Evolutionary conservation across 2,797 vertebrate species (phyloP).

Genomic region (Eurystomus glaucurus): DNA sequence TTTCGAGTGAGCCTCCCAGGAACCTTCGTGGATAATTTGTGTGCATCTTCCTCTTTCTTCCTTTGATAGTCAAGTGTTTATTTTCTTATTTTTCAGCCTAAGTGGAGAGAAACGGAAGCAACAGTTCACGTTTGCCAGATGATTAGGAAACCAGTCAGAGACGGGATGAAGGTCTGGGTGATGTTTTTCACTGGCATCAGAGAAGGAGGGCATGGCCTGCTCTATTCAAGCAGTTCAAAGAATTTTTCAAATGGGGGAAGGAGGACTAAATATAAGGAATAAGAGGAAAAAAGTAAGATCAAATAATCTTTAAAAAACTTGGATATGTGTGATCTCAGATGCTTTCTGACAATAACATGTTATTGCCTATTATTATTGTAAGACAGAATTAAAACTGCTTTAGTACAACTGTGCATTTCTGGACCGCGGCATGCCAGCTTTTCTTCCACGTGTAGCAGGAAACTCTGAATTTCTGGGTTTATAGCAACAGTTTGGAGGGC

Average conservation of each 20-base stretch:
- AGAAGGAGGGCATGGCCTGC: not conserved
- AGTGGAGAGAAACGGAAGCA: not conserved
- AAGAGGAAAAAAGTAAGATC: slow-evolving; percentile 5
- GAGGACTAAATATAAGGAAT: not conserved
- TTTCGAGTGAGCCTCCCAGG: not conserved
- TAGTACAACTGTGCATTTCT: not conserved
- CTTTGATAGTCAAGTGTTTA: slow-evolving; percentile 21
- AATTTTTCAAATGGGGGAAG: not conserved
- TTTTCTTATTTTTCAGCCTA: not conserved
- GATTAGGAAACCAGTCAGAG: slow-evolving; percentile 15
- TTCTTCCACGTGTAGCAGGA: fast-evolving
- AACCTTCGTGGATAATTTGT: not conserved
- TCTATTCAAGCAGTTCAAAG: slow-evolving; percentile 33
- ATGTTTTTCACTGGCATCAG: slow-evolving; percentile 23
- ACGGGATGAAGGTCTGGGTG: not conserved
- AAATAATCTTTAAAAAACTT: slow-evolving; percentile 25
- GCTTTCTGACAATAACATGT: slow-evolving; percentile 13
- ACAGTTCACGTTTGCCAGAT: not conserved
- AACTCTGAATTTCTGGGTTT: not conserved
- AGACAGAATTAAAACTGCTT: slow-evolving; percentile 22
- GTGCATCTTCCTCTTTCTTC: not conserved
- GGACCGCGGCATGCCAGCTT: fast-evolving
- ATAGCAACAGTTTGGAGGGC: not conserved
- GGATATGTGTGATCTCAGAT: not conserved
- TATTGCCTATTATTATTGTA: not conserved